Evolutionary conservation across 2,113 vertebrate genomes (phyloP).

Genomic region (Oxyura jamaicensis): DNA sequence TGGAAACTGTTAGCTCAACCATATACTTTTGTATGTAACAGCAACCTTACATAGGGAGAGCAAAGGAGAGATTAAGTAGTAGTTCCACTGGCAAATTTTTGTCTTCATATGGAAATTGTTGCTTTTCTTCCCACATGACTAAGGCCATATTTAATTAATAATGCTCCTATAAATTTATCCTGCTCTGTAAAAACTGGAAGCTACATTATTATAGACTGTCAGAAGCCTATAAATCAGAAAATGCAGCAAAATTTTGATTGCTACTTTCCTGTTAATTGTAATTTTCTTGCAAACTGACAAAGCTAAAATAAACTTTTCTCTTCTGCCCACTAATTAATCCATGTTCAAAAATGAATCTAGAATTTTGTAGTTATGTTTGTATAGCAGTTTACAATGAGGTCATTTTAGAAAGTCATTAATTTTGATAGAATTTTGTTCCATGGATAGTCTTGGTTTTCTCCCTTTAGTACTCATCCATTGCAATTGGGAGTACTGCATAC

Average conservation of each 20-base stretch:
- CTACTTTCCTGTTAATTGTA: background rate
- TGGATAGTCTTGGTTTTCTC: background rate
- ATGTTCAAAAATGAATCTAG: background rate
- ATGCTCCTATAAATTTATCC: background rate
- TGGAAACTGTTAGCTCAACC: background rate
- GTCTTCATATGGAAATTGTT: background rate
- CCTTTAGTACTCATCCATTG: background rate
- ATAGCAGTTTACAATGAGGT: background rate
- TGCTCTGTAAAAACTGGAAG: background rate
- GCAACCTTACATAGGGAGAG: background rate
- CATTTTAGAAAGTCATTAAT: background rate
- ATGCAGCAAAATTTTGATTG: background rate
- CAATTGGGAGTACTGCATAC: background rate
- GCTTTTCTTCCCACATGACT: background rate
- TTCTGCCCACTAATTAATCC: background rate
- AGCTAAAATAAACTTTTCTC: background rate
- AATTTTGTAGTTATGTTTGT: background rate
- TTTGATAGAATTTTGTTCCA: background rate
- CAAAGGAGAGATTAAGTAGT: background rate
- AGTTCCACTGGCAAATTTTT: background rate
- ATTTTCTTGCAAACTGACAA: background rate
- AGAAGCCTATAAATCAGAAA: background rate
- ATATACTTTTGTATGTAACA: background rate
- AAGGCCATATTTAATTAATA: background rate
- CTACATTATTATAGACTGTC: background rate